These are phyloP conservation scores for Apomyelois bistriatella DNA, from an alignment of 2,888 invertebrate species.

Conservation along the genomic window DNA sequence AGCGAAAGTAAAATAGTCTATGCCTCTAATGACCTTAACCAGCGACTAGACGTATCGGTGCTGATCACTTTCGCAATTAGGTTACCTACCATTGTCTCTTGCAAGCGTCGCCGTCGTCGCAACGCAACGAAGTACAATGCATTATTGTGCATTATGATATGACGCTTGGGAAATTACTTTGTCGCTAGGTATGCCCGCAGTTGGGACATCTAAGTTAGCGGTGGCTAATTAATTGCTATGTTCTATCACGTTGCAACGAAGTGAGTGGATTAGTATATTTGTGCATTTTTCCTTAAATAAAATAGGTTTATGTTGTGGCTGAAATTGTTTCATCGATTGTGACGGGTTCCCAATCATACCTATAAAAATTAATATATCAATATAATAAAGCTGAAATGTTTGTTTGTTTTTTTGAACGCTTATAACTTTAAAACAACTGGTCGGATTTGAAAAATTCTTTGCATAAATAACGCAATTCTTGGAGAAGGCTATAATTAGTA, in stretches of 20 bases:
- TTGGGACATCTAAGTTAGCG: conserved; percentile 16
- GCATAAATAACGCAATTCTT: no score
- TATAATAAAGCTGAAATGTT: no score
- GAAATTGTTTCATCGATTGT: no score
- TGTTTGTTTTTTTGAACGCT: no score
- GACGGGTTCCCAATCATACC: no score
- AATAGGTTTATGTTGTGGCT: no score
- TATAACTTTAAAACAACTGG: no score
- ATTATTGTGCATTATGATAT: conserved; percentile 31
- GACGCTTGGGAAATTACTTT: conserved; percentile 31
- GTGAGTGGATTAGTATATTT: neutral
- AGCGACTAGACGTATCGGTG: neutral
- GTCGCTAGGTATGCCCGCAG: conserved; percentile 11
- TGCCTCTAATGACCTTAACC: neutral
- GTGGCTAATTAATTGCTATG: neutral
- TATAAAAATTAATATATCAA: no score
- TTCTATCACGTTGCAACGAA: neutral
- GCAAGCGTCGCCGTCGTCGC: conserved; percentile 15
- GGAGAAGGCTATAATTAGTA: no score
- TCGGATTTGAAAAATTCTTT: no score
- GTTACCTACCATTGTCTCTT: conserved; percentile 18
- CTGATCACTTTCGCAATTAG: conserved; percentile 16
- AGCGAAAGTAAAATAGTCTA: neutral
- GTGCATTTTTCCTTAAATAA: no score
- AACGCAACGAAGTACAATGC: conserved; percentile 29